Evolutionary conservation across 2,113 vertebrate species (phyloP), one percentile per base, ranked within the genome.

Genomic region (Meles meles): DNA sequence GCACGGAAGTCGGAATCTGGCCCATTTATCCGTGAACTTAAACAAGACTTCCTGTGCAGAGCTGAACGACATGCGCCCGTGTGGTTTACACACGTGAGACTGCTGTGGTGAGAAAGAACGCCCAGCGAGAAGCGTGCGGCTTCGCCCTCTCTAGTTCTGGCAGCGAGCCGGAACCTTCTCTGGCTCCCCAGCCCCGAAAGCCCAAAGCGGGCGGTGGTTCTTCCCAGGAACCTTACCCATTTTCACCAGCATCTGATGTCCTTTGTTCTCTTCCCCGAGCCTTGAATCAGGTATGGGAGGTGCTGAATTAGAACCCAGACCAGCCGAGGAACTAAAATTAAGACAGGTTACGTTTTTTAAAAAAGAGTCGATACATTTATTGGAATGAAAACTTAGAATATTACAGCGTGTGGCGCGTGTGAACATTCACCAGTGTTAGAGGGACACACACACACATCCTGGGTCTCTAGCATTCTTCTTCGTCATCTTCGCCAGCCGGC

Each of bases 191-290:
- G 14, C 29, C 82, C 74, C 5, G 2, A 77, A 63, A 34, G 63
- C 89, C 89, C 94, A 15, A 34, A 76, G 44, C 7, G 5, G 47
- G 39, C 17, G 11, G 12, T 34, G 42, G 76, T 23, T 44, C 88
- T 47, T 93, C 77, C 84, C 57, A 7, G 1, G 77, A 85, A 37
- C 59, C 99, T 98, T 98, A 99, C 99, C 99, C 99, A 99, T 99
- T 97, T 99, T 99, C 88, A 99, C 99, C 0, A 99, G 98, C 99
- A 99, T 99, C 95, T 99, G 99, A 96, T 99, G 99, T 7, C 99
- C 99, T 99, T 99, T 99, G 96, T 99, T 99, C 97, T 99, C 99
- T 94, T 99, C 99, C 23, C 99, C 99, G 12, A 99, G 99, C 93
- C 99, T 98, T 0, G 98, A 98, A 72, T 99, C 99, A 7, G 98